Base-by-base conservation (phyloP, 2,888 invertebrate genomes). In the Thyatira batis region DNA sequence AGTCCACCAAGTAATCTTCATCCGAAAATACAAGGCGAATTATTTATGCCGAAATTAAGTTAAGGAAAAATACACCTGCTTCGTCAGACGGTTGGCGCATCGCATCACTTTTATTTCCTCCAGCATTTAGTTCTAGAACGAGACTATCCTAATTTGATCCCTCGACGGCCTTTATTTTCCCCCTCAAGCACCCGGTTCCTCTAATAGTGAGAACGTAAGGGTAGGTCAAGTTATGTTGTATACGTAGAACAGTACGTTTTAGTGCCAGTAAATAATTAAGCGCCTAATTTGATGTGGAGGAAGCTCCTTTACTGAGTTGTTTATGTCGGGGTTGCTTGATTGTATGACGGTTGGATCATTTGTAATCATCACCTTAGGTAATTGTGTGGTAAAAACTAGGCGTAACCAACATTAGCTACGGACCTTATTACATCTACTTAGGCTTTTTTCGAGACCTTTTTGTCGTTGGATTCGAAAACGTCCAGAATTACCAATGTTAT, bases 241-340 rank as follows among this genome's bases (percentile, higher is more conserved):
- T 73, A 70, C 64, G 73, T 79, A 82, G 82, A 83, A 80, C 82
- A 77, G 77, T 76, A 78, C 68, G 85, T 87, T 91, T 90, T 89
- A 92, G 79, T 87, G 82, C 84, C 83, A 85, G 89, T 90, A 89
- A 90, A 92, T 89, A 90, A 89, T 88, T 87, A 87, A 83, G 86
- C 82, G 68, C 82, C 85, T 90, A 92, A 92, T 92, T 92, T 90
- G 91, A 91, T 92, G 91, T 76, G 87, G 78, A 69, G 76, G 82
- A 82, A 82, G 77, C 76, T 77, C 77, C 72, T 77, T 76, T 69
- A 65, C 71, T 73, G 73, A 73, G 76, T 77, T 76, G 79, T 90
- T 91, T 89, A 89, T 81, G 86, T 76, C 77, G 66, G 80, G 73
- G 62, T 67, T 67, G 75, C 82, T 73, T 76, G 75, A 85, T 88